These are phyloP conservation scores for Chirona hameri DNA, from an alignment of 2,888 invertebrate genomes.

Conservation along the genomic window DNA sequence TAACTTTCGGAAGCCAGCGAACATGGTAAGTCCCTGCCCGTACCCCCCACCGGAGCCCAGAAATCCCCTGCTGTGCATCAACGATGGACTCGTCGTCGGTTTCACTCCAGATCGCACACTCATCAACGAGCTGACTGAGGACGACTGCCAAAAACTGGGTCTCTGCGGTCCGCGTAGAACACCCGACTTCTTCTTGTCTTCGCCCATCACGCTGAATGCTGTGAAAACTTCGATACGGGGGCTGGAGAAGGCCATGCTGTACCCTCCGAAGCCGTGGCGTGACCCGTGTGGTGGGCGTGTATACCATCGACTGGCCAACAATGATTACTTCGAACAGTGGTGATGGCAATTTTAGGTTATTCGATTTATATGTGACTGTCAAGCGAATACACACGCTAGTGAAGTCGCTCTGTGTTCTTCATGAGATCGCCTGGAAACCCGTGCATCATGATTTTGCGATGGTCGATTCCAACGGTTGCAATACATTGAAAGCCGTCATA, in stretches of 20 bases:
- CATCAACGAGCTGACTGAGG: background rate
- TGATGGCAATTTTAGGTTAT: background rate
- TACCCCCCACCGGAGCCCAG: background rate
- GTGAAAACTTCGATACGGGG: conserved; percentile 85
- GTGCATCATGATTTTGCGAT: too few relatives aligned
- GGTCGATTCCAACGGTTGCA: too few relatives aligned
- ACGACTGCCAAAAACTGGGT: background rate
- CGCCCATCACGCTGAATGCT: conserved; percentile 44
- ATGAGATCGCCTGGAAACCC: too few relatives aligned
- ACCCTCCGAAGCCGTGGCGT: background rate
- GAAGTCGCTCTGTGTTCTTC: too few relatives aligned
- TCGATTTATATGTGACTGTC: background rate
- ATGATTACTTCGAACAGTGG: conserved; percentile 7
- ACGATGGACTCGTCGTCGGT: background rate
- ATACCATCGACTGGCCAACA: background rate
- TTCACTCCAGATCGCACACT: background rate
- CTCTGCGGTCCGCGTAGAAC: background rate
- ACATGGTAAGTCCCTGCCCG: background rate
- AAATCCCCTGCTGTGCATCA: background rate
- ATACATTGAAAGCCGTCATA: too few relatives aligned
- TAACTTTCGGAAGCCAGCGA: background rate
- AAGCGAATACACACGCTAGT: background rate
- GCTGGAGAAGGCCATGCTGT: conserved; percentile 50
- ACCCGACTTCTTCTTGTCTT: conserved; percentile 41
- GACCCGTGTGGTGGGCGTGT: background rate